Percentiles rank a stretch among this genome's conserved stretches.
Evolutionary conservation across 2,888 invertebrate genomes (phyloP).

Genomic region (Elaeidobius kamerunicus): DNA sequence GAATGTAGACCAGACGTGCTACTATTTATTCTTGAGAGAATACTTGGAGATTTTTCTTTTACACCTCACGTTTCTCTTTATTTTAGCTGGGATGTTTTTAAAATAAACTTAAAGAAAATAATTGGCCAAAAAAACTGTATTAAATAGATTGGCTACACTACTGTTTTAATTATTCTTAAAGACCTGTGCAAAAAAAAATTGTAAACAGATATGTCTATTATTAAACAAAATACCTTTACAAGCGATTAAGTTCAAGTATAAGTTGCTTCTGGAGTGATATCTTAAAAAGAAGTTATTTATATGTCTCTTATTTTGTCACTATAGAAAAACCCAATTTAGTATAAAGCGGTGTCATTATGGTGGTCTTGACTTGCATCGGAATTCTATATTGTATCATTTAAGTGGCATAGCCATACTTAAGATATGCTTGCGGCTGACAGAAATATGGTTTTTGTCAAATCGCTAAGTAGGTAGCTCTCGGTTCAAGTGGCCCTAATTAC

Average conservation of each 20-base stretch:
- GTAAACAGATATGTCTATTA: no score
- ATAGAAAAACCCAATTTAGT: conserved; percentile 14
- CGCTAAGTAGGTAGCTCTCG: conserved; percentile 39
- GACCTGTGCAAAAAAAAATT: no score
- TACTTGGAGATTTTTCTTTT: no score
- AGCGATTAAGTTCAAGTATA: neutral
- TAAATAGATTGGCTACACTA: no score
- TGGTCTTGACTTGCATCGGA: conserved; percentile 13
- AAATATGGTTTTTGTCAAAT: conserved; percentile 44
- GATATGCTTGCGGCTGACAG: conserved; percentile 41
- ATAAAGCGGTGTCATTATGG: conserved; percentile 23
- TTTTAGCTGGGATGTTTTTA: no score
- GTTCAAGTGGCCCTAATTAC: conserved; percentile 26
- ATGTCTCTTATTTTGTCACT: conserved; percentile 1
- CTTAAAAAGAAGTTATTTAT: conserved; percentile 6
- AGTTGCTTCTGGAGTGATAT: neutral
- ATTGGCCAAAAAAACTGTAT: no score
- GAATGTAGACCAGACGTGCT: no score
- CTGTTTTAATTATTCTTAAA: no score
- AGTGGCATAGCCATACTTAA: conserved; percentile 37
- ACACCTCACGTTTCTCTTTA: no score
- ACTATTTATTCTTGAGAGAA: no score
- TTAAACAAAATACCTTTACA: neutral
- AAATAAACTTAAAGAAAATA: no score
- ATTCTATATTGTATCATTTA: conserved; percentile 17